phyloP scores from a whole-genome alignment of 23 tunicate species.

The Trididemnum clinides region DNA sequence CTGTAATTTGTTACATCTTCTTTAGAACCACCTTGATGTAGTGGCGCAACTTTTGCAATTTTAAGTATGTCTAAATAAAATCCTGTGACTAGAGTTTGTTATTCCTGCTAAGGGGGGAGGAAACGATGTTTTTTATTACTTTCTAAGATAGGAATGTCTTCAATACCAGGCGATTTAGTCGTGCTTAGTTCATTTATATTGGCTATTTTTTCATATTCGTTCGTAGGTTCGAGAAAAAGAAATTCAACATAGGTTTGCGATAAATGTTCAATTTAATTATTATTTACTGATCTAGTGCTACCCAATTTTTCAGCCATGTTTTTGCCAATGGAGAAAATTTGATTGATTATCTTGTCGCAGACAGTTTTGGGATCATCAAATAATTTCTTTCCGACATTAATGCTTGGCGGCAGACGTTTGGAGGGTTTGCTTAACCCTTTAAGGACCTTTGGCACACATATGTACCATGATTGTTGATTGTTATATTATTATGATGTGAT shows the following conservation, averaged over 20 bases:
- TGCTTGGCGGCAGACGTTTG: too few relatives aligned
- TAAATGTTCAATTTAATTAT: too few relatives aligned
- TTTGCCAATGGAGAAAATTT: neutral
- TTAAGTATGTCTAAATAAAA: neutral
- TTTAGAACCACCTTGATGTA: neutral
- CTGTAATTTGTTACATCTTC: neutral
- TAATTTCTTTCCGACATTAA: too few relatives aligned
- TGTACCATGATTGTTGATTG: too few relatives aligned
- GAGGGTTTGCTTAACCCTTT: too few relatives aligned
- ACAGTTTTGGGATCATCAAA: neutral
- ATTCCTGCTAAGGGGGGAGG: too few relatives aligned
- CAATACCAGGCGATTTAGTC: neutral
- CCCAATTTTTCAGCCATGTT: neutral
- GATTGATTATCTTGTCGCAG: neutral
- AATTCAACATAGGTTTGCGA: neutral
- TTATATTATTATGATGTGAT: too few relatives aligned
- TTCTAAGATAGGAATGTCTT: neutral
- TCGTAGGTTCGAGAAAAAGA: neutral
- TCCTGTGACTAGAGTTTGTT: neutral
- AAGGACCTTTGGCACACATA: too few relatives aligned
- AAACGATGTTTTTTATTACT: too few relatives aligned
- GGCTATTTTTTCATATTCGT: neutral
- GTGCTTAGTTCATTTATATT: neutral
- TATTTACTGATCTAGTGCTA: too few relatives aligned
- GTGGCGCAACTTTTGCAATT: neutral